A percentile compares a stretch with the other conserved stretches of the same genome.
Conservation (phyloP, 2,888 invertebrate genomes). For the Teleiodes luculella region DNA sequence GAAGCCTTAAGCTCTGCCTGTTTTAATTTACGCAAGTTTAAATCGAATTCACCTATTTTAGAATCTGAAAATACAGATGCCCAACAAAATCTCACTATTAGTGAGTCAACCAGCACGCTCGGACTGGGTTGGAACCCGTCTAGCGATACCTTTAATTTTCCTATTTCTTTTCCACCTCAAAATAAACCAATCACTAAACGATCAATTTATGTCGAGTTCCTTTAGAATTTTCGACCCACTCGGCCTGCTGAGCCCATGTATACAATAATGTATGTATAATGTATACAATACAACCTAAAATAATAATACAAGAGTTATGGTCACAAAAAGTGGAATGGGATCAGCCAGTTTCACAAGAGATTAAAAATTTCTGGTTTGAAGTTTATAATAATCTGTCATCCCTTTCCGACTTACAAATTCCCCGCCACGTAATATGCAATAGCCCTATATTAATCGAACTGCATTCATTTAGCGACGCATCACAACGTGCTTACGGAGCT, state of each 20-base stretch:
- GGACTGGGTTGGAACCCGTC: conserved; percentile 27
- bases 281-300: conserved; percentile 25
- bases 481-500: neutral
- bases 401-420: conserved; percentile 6
- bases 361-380: conserved; percentile 10
- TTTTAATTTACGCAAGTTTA: conserved; percentile 25
- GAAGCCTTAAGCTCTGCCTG: conserved; percentile 18
- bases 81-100: conserved; percentile 18
- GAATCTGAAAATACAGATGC: conserved; percentile 5
- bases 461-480: conserved; percentile 4
- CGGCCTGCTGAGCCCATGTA: conserved; percentile 22
- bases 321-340: conserved; percentile 20
- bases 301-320: conserved; percentile 23
- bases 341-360: conserved; percentile 16
- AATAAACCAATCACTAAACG: neutral
- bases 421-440: conserved; percentile 5
- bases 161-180: neutral
- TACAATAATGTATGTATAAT: too few species aligned
- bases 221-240: conserved; percentile 23
- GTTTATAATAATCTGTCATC: conserved; percentile 9
- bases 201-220: neutral
- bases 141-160: conserved; percentile 16
- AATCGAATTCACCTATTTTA: conserved; percentile 17
- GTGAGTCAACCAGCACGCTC: conserved; percentile 27
- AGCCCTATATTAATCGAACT: conserved; percentile 1